Conservation (phyloP, 2,888 invertebrate genomes). For the Rhagium mordax region DNA sequence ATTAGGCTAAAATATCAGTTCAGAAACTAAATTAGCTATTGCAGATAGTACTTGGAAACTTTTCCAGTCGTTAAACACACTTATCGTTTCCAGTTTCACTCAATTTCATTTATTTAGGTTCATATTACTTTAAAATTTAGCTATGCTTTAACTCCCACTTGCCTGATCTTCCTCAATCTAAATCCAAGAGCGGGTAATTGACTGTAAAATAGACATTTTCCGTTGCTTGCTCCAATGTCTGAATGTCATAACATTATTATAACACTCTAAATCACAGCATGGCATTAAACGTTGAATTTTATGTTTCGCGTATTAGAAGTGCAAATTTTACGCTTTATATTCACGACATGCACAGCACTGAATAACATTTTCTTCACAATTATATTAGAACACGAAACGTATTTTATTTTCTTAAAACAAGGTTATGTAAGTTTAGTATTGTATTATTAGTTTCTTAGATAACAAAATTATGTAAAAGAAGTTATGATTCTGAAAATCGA, state of each 20-base stretch:
- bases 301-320: neutral
- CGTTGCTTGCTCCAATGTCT: conserved; percentile 1
- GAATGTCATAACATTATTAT: conserved; percentile 6
- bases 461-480: too few relatives aligned
- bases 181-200: conserved; percentile 20
- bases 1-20: conserved; percentile 9
- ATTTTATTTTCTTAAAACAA: too few relatives aligned
- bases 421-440: too few relatives aligned
- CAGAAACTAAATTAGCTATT: neutral
- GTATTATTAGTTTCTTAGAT: too few relatives aligned
- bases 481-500: too few relatives aligned
- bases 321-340: neutral
- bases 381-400: too few relatives aligned
- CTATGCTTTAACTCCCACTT: conserved; percentile 6
- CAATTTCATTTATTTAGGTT: conserved; percentile 19
- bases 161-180: neutral
- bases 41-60: conserved; percentile 14
- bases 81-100: conserved; percentile 20
- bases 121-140: conserved; percentile 11
- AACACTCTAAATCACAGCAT: neutral
- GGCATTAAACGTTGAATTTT: neutral
- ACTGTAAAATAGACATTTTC: conserved; percentile 27
- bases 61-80: neutral
- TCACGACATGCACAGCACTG: too few relatives aligned
- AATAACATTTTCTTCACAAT: too few relatives aligned